phyloP scores from a whole-genome alignment of 92 coral and sea anemone genomes.

The Parazoanthus swiftii region DNA sequence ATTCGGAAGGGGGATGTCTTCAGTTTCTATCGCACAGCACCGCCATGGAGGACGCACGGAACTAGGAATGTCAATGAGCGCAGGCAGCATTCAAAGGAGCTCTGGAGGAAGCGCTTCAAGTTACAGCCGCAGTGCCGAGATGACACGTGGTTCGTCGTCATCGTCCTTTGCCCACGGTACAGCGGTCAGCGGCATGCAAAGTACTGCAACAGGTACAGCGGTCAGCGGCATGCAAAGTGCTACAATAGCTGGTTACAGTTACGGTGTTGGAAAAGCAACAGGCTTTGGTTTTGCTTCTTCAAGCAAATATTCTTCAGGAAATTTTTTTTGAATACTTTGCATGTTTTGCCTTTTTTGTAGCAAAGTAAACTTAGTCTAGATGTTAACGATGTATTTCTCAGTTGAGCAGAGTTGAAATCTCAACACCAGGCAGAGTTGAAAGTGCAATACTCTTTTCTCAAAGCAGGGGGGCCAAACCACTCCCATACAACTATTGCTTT shows the following conservation, averaged over 20 bases:
- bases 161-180: neutral
- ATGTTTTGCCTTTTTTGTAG: neutral
- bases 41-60: neutral
- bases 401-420: neutral
- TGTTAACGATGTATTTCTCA: neutral
- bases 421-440: too few relatives aligned
- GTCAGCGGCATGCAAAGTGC: neutral
- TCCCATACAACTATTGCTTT: neutral
- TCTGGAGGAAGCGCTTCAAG: neutral
- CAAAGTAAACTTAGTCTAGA: too few relatives aligned
- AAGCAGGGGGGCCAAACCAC: neutral
- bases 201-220: neutral
- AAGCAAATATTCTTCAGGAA: neutral
- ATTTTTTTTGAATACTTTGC: neutral
- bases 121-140: neutral
- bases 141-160: neutral
- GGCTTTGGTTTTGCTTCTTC: slow-evolving; percentile 3
- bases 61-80: neutral
- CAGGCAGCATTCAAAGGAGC: neutral
- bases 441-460: neutral
- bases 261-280: slow-evolving; percentile 19
- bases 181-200: neutral
- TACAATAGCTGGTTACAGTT: neutral
- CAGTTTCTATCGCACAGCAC: neutral
- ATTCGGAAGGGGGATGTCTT: neutral